phyloP scores from a whole-genome alignment of 1,140 invertebrate species.

The Calephelis virginiensis region DNA sequence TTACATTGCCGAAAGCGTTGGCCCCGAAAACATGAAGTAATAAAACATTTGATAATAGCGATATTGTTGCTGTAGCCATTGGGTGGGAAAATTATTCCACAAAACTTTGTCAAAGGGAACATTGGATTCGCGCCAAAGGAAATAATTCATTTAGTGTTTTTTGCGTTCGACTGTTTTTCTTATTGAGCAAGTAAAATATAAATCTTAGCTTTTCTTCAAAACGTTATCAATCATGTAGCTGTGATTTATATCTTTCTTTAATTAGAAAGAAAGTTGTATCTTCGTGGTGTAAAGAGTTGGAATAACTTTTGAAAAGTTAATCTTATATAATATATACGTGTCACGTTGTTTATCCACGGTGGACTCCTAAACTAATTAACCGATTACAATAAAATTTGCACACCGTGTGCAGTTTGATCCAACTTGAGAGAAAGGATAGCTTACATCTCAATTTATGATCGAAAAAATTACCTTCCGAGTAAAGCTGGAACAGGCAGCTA shows the following conservation, averaged over 20 bases:
- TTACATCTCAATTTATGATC: no score
- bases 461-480: no score
- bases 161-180: conserved; percentile 26
- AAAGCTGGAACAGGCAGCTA: no score
- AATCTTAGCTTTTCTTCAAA: conserved; percentile 12
- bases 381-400: no score
- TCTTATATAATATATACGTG: no score
- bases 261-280: background rate
- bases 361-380: no score
- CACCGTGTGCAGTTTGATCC: no score
- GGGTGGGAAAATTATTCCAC: conserved; percentile 33
- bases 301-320: no score
- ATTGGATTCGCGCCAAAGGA: conserved; percentile 31
- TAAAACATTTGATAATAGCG: conserved; percentile 26
- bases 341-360: no score
- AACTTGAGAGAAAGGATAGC: no score
- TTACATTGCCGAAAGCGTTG: conserved; percentile 8
- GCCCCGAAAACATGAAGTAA: conserved; percentile 15
- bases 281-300: no score
- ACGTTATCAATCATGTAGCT: background rate
- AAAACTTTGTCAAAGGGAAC: conserved; percentile 28
- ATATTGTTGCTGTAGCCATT: conserved; percentile 28
- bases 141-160: conserved; percentile 31
- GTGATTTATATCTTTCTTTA: conserved; percentile 2
- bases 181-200: conserved; percentile 4